Conservation (phyloP, 2,888 invertebrate genomes). For the Chromoteleia sp. region DNA sequence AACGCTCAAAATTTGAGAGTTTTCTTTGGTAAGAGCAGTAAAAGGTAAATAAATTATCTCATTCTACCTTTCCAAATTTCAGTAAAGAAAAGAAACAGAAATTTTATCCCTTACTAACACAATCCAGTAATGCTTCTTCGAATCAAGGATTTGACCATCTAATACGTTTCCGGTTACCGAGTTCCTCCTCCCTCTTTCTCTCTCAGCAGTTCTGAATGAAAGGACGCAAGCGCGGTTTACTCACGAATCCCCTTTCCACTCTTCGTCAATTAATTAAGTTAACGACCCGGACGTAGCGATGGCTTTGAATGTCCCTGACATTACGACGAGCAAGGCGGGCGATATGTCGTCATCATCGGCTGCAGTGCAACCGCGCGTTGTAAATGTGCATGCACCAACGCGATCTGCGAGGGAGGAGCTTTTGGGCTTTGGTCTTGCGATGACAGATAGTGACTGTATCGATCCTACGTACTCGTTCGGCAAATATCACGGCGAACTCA, state of each 20-base stretch:
- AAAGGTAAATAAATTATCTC: no score
- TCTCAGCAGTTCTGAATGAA: constrained; percentile 33
- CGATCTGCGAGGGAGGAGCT: constrained; percentile 66
- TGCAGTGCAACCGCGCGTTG: constrained; percentile 49
- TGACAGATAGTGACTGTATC: constrained; percentile 70
- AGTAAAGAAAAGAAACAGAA: no score
- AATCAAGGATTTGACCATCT: no score
- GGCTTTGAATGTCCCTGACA: constrained; percentile 71
- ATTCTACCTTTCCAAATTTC: no score
- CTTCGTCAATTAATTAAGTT: constrained; percentile 79
- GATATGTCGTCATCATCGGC: constrained; percentile 63
- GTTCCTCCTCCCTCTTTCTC: no score
- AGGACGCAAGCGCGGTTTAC: constrained; percentile 60
- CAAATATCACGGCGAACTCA: constrained; percentile 67
- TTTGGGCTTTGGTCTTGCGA: constrained; percentile 66
- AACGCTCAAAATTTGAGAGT: no score
- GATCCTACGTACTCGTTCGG: constrained; percentile 64
- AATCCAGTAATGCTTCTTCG: no score
- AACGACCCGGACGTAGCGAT: constrained; percentile 75
- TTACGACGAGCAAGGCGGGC: constrained; percentile 55
- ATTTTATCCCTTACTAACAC: no score
- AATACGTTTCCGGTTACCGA: no score
- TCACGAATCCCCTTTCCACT: constrained; percentile 53
- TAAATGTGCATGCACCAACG: constrained; percentile 62
- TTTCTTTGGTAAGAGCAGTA: no score